Percentiles rank a stretch among this genome's conserved stretches.
Evolutionary conservation across 2,888 invertebrate genomes (phyloP).

Genomic region (Chesias legatella): DNA sequence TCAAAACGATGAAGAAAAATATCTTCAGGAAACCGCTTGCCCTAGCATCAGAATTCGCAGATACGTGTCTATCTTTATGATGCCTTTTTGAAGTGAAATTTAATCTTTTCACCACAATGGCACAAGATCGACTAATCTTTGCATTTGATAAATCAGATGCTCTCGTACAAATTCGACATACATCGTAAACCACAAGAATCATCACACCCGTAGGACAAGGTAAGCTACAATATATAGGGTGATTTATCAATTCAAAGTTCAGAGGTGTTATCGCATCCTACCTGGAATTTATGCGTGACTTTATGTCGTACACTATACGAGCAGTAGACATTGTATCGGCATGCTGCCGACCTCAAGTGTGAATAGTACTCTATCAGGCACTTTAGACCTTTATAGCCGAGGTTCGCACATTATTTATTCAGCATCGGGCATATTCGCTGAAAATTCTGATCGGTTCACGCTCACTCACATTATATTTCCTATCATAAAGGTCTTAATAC

Average conservation of each 20-base stretch:
- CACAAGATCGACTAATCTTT: too few relatives aligned
- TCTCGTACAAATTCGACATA: too few relatives aligned
- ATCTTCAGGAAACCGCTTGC: too few relatives aligned
- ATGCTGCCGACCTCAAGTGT: conserved; percentile 29
- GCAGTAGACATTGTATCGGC: conserved; percentile 36
- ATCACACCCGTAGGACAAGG: conserved; percentile 37
- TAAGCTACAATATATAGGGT: conserved; percentile 53
- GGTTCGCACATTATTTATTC: conserved; percentile 19
- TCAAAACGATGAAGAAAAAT: too few relatives aligned
- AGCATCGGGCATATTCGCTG: conserved; percentile 12
- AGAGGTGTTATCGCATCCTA: conserved; percentile 40
- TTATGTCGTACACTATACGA: conserved; percentile 13
- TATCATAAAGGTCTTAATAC: conserved; percentile 1
- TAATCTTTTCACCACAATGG: too few relatives aligned
- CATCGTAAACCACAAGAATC: background rate
- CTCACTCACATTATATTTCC: conserved; percentile 12
- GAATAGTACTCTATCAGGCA: conserved; percentile 11
- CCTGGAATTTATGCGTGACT: conserved; percentile 36
- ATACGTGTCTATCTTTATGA: too few relatives aligned
- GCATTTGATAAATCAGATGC: too few relatives aligned
- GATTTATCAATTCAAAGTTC: conserved; percentile 48
- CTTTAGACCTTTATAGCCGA: conserved; percentile 12
- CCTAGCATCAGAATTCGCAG: too few relatives aligned
- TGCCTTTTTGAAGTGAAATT: too few relatives aligned
- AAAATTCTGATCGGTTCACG: conserved; percentile 16